Evolutionary conservation across 2,113 vertebrate species (phyloP), one percentile per base, ranked within the genome.

Genomic region (Natator depressus): DNA sequence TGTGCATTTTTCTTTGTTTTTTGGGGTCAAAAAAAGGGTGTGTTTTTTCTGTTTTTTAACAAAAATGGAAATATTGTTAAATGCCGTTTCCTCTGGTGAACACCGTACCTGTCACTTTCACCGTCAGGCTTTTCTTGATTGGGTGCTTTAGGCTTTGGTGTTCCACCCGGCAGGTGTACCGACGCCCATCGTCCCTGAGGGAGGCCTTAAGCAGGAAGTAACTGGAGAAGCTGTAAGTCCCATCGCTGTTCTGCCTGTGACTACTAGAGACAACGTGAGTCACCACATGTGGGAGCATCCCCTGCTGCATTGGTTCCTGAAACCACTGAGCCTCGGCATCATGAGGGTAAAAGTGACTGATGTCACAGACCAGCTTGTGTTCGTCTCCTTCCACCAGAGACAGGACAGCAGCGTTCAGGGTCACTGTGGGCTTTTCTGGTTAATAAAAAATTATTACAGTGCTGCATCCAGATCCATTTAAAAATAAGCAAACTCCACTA

Each of bases 401-500:
- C 8, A 98, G 87, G 2, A 97, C 69, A 51, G 87, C 93, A 1
- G 97, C 82, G 2, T 90, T 98, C 54, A 99, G 3, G 22, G 93
- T 97, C 51, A 98, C 98, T 0, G 93, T 96, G 10, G 98, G 98
- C 13, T 97, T 82, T 95, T 98, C 98, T 99, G 96, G 72, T 27
- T 79, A 55, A 49, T 38, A 62, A 76, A 47, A 13, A 49, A 22
- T 2, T n/a, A 29, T 25, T 8, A 29, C 11, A 0, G 20, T 8
- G 35, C 25, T 55, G 5, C 38, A 35, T 27, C 27, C 54, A 65
- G 35, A 8, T 7, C 65, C 65, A 5, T 17, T 22, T 31, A 65
- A 38, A n/a, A 7, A 80, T 11, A 51, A 82, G 42, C 19, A n/a
- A 16, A 47, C 9, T 22, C 24, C 9, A 4, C 17, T 31, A 82